Percentiles rank a stretch among this genome's conserved stretches.
phyloP scores from a whole-genome alignment of 2,888 invertebrate genomes.

The Drosophila aldrichi region DNA sequence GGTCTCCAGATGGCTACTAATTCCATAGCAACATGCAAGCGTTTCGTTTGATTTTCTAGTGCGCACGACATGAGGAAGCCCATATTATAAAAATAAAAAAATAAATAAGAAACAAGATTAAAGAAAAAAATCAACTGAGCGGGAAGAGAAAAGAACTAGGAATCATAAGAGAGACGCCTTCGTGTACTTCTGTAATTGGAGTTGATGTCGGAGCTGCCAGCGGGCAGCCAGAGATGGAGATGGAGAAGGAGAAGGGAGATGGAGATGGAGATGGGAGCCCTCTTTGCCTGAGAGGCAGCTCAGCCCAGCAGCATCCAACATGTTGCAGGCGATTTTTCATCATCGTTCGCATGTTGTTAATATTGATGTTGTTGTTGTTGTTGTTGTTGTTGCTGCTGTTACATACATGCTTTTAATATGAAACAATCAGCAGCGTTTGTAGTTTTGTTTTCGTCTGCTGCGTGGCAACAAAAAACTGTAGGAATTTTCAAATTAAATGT shows the following conservation, averaged over 20 bases:
- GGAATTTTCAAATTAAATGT: slow-evolving; percentile 74
- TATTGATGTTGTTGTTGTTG: slow-evolving; percentile 51
- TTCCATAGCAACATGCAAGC: slow-evolving; percentile 25
- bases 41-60: slow-evolving; percentile 23
- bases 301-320: slow-evolving; percentile 77
- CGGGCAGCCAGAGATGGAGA: slow-evolving; percentile 50
- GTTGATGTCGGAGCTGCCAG: slow-evolving; percentile 79
- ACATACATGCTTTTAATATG: slow-evolving; percentile 72
- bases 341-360: slow-evolving; percentile 77
- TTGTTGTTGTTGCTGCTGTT: slow-evolving; percentile 38
- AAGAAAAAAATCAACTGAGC: slow-evolving; percentile 1
- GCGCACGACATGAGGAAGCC: slow-evolving; percentile 55
- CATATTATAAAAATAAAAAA: slow-evolving; percentile 59
- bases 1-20: slow-evolving; percentile 27
- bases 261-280: slow-evolving; percentile 28
- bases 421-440: slow-evolving; percentile 80
- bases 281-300: slow-evolving; percentile 19
- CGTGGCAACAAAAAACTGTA: slow-evolving; percentile 56
- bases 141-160: slow-evolving; percentile 48
- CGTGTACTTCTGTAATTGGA: slow-evolving; percentile 81
- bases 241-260: slow-evolving; percentile 18
- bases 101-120: not conserved
- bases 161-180: slow-evolving; percentile 80
- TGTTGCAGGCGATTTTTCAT: slow-evolving; percentile 84
- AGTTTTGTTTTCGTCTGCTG: slow-evolving; percentile 70